Conservation (phyloP, 2,113 vertebrate genomes). For the Chionodraco myersi region DNA sequence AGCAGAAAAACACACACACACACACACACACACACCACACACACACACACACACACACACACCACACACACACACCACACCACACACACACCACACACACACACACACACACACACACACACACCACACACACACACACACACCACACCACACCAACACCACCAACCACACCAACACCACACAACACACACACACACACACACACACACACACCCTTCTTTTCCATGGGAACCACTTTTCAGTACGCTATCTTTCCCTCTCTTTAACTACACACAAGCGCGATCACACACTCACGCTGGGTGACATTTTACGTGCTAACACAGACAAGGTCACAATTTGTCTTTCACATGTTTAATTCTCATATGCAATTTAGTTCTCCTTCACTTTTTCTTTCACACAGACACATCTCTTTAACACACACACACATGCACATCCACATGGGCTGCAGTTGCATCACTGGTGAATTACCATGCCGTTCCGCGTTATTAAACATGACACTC, state of each 20-base stretch:
- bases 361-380: constrained; percentile 17
- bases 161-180: too few relatives aligned
- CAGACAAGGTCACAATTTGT: constrained; percentile 45
- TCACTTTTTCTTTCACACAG: constrained; percentile 14
- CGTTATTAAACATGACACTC: constrained; percentile 90
- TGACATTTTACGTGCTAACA: background rate
- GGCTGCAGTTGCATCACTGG: constrained; percentile 72
- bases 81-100: too few relatives aligned
- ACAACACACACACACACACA: too few relatives aligned
- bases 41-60: too few relatives aligned
- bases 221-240: constrained; percentile 41
- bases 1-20: background rate
- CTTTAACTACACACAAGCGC: background rate
- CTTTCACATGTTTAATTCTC: constrained; percentile 45
- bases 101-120: too few relatives aligned
- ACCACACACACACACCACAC: too few relatives aligned
- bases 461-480: constrained; percentile 84
- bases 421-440: constrained; percentile 16
- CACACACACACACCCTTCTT: background rate
- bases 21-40: too few relatives aligned
- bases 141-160: too few relatives aligned
- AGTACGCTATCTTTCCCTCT: background rate
- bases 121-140: too few relatives aligned
- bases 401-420: constrained; percentile 22
- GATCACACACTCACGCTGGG: background rate